Percentiles rank a stretch among this genome's conserved stretches.
Conservation (phyloP, 2,888 invertebrate species). For the Girardia tigrina region DNA sequence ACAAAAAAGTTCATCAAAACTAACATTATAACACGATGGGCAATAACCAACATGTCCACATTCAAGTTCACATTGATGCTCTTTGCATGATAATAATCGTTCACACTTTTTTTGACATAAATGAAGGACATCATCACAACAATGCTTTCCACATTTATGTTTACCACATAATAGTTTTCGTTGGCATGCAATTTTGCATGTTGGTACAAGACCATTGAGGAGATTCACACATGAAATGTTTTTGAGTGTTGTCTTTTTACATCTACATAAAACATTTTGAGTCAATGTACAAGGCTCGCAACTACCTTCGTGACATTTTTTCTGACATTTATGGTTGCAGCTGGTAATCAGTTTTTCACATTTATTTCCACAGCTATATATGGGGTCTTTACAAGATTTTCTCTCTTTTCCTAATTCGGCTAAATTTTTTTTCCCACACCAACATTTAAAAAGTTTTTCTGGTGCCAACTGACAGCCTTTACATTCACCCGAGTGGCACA, state of each 20-base stretch:
- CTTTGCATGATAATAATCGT: constrained; percentile 68
- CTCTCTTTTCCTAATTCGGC: background rate
- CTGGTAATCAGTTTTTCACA: constrained; percentile 61
- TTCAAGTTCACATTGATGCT: constrained; percentile 69
- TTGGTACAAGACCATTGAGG: background rate
- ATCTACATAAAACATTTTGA: constrained; percentile 53
- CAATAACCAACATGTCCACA: constrained; percentile 66
- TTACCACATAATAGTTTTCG: background rate
- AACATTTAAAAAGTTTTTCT: background rate
- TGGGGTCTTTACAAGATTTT: background rate
- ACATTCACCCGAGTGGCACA: background rate
- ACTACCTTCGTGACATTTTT: constrained; percentile 35
- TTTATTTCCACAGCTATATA: constrained; percentile 56
- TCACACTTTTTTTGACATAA: constrained; percentile 60
- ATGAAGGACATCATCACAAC: constrained; percentile 54
- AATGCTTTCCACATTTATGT: background rate
- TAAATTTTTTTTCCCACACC: constrained; percentile 37
- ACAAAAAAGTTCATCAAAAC: constrained; percentile 60
- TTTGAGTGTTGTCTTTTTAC: constrained; percentile 51
- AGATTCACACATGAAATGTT: background rate
- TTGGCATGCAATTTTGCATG: background rate
- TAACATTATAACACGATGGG: constrained; percentile 62
- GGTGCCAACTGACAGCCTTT: background rate
- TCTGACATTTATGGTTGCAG: constrained; percentile 54
- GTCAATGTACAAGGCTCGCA: constrained; percentile 56